Evolutionary conservation across 2,888 invertebrate genomes (phyloP).

Genomic region (Bombylius major): DNA sequence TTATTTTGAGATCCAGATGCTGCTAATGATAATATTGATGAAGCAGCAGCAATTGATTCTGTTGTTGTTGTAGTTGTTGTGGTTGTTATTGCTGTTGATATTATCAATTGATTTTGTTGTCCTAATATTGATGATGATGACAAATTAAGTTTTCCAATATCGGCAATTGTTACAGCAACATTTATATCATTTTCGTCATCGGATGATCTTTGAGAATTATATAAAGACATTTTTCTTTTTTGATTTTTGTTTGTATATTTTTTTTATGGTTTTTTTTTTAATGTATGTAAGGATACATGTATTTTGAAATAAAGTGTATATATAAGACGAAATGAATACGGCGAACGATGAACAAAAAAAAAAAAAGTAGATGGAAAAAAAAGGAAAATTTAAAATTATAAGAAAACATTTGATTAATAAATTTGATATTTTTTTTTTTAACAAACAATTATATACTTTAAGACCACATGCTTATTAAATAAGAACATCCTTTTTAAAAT

Average conservation of each 20-base stretch:
- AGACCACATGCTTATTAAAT: no score
- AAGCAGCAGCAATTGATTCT: neutral
- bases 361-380: neutral
- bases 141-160: neutral
- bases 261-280: no score
- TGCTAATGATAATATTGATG: neutral
- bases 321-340: no score
- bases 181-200: slow-evolving; percentile 32
- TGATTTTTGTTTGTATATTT: slow-evolving; percentile 10
- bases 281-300: no score
- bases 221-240: slow-evolving; percentile 29
- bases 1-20: slow-evolving; percentile 1
- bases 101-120: neutral
- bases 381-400: neutral
- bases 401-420: no score
- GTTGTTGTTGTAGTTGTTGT: neutral
- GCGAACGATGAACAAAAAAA: no score
- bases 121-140: neutral
- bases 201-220: slow-evolving; percentile 37
- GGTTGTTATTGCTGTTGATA: neutral
- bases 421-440: no score
- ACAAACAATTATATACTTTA: no score
- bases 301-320: no score
- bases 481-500: no score
- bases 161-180: slow-evolving; percentile 1